A percentile compares a stretch with the other conserved stretches of the same genome.
Evolutionary conservation across 2,797 vertebrate genomes (phyloP).

Genomic region (Triplophysa yarkandensis): DNA sequence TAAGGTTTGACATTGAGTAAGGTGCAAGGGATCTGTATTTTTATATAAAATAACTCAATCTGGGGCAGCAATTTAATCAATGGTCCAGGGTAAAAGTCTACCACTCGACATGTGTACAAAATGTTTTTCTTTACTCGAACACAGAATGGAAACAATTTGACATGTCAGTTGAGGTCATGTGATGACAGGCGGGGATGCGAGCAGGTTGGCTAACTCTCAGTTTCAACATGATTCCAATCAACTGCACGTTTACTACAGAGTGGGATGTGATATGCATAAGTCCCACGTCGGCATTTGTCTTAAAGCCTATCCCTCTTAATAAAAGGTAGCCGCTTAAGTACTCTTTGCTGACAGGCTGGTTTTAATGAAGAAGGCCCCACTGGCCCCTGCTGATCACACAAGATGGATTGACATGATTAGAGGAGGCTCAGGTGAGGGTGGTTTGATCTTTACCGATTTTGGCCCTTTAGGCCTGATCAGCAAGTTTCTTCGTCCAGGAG

Average conservation of each 20-base stretch:
- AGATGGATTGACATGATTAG: slow-evolving; percentile 62
- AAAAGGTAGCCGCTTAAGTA: slow-evolving; percentile 25
- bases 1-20: slow-evolving; percentile 7
- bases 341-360: slow-evolving; percentile 48
- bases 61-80: not conserved
- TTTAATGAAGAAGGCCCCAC: slow-evolving; percentile 58
- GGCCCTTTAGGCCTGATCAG: slow-evolving; percentile 58
- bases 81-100: not conserved
- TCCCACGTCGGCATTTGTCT: slow-evolving; percentile 35
- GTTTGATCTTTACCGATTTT: slow-evolving; percentile 59
- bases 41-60: not conserved
- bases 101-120: slow-evolving; percentile 1
- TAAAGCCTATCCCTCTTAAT: slow-evolving; percentile 35
- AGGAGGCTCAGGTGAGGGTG: slow-evolving; percentile 47
- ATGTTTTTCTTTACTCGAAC: not conserved
- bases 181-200: slow-evolving; percentile 36
- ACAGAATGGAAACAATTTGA: slow-evolving; percentile 34
- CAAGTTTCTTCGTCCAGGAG: slow-evolving; percentile 58
- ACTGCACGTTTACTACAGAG: slow-evolving; percentile 24
- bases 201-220: slow-evolving; percentile 31
- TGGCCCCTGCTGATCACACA: slow-evolving; percentile 55
- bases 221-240: slow-evolving; percentile 37
- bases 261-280: slow-evolving; percentile 37
- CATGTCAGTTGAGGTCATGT: slow-evolving; percentile 16
- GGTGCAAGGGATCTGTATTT: not conserved